Evolutionary conservation across 2,888 invertebrate genomes (phyloP).

Genomic region (Agrotis segetum): DNA sequence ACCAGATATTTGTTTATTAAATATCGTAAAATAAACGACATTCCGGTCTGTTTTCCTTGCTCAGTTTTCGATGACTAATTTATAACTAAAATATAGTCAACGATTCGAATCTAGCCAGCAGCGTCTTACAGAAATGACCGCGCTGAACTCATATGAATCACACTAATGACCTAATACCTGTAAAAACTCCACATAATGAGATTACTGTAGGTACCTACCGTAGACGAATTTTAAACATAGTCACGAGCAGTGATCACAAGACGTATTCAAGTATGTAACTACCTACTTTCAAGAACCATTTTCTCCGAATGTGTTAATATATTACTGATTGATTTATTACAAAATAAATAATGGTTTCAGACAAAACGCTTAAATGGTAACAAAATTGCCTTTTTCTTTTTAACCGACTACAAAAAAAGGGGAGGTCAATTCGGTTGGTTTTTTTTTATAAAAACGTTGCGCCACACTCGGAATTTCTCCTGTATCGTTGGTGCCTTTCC

Average conservation of each 20-base stretch:
- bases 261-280: not conserved
- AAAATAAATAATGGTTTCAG: no score
- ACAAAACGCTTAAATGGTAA: no score
- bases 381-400: no score
- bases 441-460: no score
- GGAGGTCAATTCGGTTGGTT: no score
- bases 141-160: constrained; percentile 50
- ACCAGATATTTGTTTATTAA: no score
- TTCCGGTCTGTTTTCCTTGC: not conserved
- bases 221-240: constrained; percentile 41
- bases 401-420: no score
- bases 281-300: not conserved
- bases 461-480: no score
- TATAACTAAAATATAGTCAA: not conserved
- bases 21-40: not conserved
- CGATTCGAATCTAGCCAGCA: not conserved
- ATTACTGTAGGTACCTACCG: constrained; percentile 42
- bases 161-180: constrained; percentile 55
- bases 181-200: constrained; percentile 38
- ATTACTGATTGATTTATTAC: no score
- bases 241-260: not conserved
- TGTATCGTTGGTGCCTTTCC: no score
- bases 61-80: not conserved
- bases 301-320: no score
- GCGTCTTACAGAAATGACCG: constrained; percentile 6